A percentile compares a stretch with the other conserved stretches of the same genome.
Conservation (phyloP, 2,888 invertebrate species). For the Agonopterix alstromeriana region DNA sequence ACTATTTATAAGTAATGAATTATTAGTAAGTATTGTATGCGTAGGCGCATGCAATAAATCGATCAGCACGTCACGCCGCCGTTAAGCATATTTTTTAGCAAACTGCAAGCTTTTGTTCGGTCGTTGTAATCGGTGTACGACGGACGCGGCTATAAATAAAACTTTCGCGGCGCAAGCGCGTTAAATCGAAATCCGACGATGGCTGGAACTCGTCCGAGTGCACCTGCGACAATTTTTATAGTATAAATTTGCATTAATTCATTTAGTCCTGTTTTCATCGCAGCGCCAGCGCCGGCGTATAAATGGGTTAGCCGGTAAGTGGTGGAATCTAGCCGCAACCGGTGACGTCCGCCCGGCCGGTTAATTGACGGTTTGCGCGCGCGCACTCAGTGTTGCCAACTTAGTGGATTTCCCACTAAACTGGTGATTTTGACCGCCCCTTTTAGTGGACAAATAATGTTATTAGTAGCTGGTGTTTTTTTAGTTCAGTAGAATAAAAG, state of each 20-base stretch:
- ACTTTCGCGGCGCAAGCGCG: constrained; percentile 64
- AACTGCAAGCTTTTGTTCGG: constrained; percentile 22
- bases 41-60: too few species aligned
- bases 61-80: too few species aligned
- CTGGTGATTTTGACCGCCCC: too few species aligned
- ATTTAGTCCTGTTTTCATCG: constrained; percentile 73
- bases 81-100: constrained; percentile 1
- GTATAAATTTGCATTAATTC: constrained; percentile 77
- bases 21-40: too few species aligned
- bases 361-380: constrained; percentile 21
- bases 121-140: constrained; percentile 38
- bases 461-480: too few species aligned
- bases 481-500: too few species aligned
- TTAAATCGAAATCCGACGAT: constrained; percentile 65
- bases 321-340: constrained; percentile 53
- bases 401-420: too few species aligned
- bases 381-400: constrained; percentile 3
- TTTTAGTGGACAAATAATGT: too few species aligned
- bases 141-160: constrained; percentile 63
- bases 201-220: constrained; percentile 66
- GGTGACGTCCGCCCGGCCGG: constrained; percentile 9
- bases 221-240: constrained; percentile 77
- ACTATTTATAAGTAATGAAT: too few species aligned
- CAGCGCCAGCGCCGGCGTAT: constrained; percentile 34
- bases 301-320: constrained; percentile 76